Evolutionary conservation across 2,113 vertebrate species (phyloP).

Genomic region (Cygnus atratus): DNA sequence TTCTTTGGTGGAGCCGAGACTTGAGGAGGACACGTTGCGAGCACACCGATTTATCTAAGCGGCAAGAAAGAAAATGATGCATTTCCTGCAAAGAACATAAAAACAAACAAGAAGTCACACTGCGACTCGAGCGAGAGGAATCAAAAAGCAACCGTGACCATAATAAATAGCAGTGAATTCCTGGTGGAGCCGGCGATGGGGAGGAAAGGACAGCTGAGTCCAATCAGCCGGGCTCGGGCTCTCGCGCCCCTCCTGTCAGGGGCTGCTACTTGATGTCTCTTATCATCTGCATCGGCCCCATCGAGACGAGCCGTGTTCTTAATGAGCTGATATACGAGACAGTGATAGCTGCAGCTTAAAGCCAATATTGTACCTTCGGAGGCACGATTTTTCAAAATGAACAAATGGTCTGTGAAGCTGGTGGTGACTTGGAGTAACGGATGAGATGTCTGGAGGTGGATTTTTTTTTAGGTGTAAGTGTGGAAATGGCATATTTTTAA

Average conservation of each 20-base stretch:
- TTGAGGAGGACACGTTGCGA: neutral
- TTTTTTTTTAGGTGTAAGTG: neutral
- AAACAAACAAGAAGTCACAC: neutral
- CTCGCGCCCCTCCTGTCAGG: neutral
- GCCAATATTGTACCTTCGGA: conserved; percentile 27
- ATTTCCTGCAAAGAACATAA: neutral
- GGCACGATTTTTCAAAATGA: conserved; percentile 30
- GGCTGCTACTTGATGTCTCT: conserved; percentile 55
- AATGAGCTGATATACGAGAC: conserved; percentile 64
- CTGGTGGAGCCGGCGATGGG: neutral
- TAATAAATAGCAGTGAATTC: neutral
- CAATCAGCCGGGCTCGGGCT: neutral
- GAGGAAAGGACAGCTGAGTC: conserved; percentile 41
- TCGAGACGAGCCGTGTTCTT: neutral
- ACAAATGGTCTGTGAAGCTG: conserved; percentile 46
- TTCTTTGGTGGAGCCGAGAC: neutral
- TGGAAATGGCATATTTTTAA: neutral
- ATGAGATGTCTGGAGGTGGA: neutral
- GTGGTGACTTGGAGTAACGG: neutral
- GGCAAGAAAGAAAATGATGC: neutral
- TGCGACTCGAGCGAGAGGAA: neutral
- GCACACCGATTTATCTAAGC: rapidly evolving
- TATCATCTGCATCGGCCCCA: conserved; percentile 43
- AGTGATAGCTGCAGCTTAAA: conserved; percentile 38
- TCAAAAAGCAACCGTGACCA: neutral